Evolutionary conservation across 2,888 invertebrate genomes (phyloP).

Genomic region (Rhagonycha fulva): DNA sequence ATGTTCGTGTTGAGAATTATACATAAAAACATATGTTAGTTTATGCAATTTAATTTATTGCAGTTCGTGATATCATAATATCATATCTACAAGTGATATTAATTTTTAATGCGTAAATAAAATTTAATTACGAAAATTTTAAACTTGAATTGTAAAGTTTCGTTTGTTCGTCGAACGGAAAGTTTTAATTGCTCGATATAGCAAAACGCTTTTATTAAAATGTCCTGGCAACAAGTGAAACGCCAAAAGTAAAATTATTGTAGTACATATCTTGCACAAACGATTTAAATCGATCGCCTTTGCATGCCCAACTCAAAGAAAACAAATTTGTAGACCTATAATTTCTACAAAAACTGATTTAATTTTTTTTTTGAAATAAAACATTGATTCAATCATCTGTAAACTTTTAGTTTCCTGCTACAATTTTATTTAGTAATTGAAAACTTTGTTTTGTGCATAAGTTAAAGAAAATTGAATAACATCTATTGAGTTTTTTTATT

Average conservation of each 20-base stretch:
- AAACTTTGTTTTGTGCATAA: background rate
- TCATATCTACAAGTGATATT: background rate
- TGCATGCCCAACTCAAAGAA: background rate
- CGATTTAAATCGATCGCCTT: background rate
- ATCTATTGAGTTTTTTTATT: background rate
- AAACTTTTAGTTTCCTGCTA: background rate
- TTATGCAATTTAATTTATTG: background rate
- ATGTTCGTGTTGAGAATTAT: background rate
- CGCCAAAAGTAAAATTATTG: background rate
- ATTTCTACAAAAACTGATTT: background rate
- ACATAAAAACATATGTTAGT: background rate
- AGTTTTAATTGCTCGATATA: constrained; percentile 23
- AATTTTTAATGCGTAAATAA: constrained; percentile 5
- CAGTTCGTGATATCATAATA: background rate
- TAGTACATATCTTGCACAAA: background rate
- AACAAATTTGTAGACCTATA: background rate
- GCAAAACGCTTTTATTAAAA: constrained; percentile 17
- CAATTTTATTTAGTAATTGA: background rate
- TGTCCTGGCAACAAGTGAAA: constrained; percentile 20
- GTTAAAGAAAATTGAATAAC: background rate
- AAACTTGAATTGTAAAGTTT: constrained; percentile 14
- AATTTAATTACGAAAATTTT: constrained; percentile 18
- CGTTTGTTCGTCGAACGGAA: constrained; percentile 14
- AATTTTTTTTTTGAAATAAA: background rate
- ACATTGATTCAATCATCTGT: background rate